These are phyloP conservation scores for Deilephila porcellus DNA, from an alignment of 2,888 invertebrate genomes.

Conservation along the genomic window DNA sequence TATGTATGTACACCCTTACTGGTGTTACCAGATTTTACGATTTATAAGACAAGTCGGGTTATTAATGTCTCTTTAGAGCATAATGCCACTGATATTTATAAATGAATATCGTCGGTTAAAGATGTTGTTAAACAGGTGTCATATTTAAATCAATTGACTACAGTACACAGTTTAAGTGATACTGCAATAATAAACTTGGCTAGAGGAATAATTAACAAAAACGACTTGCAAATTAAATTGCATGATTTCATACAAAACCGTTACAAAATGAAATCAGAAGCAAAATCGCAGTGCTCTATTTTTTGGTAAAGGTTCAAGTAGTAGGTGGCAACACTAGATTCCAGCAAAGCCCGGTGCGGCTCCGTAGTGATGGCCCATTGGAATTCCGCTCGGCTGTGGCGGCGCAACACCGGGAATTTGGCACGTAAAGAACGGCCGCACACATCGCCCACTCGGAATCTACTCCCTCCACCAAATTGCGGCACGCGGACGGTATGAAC, in stretches of 20 bases:
- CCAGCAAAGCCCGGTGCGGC: not conserved
- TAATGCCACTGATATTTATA: too few relatives aligned
- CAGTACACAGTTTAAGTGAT: too few relatives aligned
- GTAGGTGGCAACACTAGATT: not conserved
- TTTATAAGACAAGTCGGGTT: not conserved
- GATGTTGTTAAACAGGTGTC: too few relatives aligned
- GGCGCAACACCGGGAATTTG: not conserved
- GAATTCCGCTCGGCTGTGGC: slow-evolving; percentile 3
- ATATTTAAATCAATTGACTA: too few relatives aligned
- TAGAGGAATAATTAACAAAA: too few relatives aligned
- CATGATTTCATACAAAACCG: too few relatives aligned
- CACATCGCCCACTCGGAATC: slow-evolving; percentile 18
- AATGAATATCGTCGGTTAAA: too few relatives aligned
- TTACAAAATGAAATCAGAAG: not conserved
- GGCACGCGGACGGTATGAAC: not conserved
- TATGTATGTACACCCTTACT: not conserved
- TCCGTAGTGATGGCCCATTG: not conserved
- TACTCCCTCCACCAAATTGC: slow-evolving; percentile 5
- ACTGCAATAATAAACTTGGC: too few relatives aligned
- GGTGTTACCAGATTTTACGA: not conserved
- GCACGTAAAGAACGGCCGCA: slow-evolving; percentile 20
- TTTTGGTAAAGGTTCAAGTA: not conserved
- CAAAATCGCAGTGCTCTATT: not conserved
- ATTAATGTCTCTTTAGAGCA: not conserved
- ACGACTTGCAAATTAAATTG: not conserved